phyloP scores from a whole-genome alignment of 2,113 vertebrate genomes.

The Phyllostomus discolor region DNA sequence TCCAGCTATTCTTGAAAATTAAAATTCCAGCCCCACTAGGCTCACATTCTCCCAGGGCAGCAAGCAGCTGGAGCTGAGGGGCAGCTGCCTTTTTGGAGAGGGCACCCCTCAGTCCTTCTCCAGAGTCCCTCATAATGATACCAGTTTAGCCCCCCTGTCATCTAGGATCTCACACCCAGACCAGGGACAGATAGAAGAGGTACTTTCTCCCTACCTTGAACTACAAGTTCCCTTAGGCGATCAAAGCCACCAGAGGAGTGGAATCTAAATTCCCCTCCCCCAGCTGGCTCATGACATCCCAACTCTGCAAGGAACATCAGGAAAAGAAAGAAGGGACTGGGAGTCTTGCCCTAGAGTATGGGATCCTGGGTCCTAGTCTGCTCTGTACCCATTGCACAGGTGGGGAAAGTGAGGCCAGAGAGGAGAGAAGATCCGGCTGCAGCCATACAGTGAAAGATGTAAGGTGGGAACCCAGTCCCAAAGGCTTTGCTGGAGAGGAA shows the following conservation, averaged over 20 bases:
- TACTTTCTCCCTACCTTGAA: not conserved
- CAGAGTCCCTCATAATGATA: not conserved
- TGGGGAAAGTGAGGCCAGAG: conserved; percentile 4
- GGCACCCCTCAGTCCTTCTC: not conserved
- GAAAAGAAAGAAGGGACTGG: not conserved
- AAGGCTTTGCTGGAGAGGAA: not conserved
- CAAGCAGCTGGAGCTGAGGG: not conserved
- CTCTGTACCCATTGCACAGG: conserved; percentile 2
- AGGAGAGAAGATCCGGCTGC: not conserved
- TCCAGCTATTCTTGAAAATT: conserved; percentile 8
- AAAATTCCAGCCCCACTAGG: not conserved
- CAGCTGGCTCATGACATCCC: not conserved
- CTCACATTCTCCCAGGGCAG: not conserved
- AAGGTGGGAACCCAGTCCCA: not conserved
- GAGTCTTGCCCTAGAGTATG: not conserved
- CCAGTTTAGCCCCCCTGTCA: not conserved
- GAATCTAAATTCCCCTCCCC: not conserved
- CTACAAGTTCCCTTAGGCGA: not conserved
- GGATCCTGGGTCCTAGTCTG: not conserved
- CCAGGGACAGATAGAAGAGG: not conserved
- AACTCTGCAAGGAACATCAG: not conserved
- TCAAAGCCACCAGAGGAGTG: not conserved
- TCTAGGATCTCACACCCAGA: not conserved
- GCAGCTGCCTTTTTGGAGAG: not conserved
- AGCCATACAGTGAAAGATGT: not conserved